Conservation (phyloP, 2,797 vertebrate genomes). For the Atherinosoma microstoma region DNA sequence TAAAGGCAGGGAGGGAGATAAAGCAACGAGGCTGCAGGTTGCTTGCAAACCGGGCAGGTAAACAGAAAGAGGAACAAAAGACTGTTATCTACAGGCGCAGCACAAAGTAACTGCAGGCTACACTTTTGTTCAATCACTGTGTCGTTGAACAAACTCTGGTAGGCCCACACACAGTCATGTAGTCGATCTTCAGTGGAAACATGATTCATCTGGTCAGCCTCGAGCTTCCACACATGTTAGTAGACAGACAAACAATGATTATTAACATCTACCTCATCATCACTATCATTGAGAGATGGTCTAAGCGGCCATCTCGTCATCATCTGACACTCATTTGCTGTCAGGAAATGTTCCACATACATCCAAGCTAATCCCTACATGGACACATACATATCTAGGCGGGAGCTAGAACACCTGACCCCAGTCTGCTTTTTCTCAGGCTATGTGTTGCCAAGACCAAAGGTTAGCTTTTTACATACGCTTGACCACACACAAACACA, state of each 20-base stretch:
- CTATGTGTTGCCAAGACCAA: conserved; percentile 48
- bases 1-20: conserved; percentile 50
- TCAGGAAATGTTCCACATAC: conserved; percentile 41
- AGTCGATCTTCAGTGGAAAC: conserved; percentile 34
- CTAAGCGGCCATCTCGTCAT: conserved; percentile 50
- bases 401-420: conserved; percentile 70
- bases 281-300: not conserved
- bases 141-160: conserved; percentile 48
- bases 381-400: conserved; percentile 32
- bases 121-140: conserved; percentile 58
- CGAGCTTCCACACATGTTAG: conserved; percentile 24
- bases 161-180: conserved; percentile 40
- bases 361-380: conserved; percentile 53
- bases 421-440: conserved; percentile 48
- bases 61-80: conserved; percentile 61
- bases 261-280: conserved; percentile 21
- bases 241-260: conserved; percentile 1
- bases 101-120: conserved; percentile 66
- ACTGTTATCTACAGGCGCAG: conserved; percentile 59
- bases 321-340: conserved; percentile 32
- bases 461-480: conserved; percentile 46
- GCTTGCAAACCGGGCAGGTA: conserved; percentile 62
- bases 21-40: conserved; percentile 66
- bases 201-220: conserved; percentile 53
- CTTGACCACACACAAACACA: conserved; percentile 35